Conservation (phyloP, 2,113 vertebrate genomes). For the Daphoenositta chrysoptera region DNA sequence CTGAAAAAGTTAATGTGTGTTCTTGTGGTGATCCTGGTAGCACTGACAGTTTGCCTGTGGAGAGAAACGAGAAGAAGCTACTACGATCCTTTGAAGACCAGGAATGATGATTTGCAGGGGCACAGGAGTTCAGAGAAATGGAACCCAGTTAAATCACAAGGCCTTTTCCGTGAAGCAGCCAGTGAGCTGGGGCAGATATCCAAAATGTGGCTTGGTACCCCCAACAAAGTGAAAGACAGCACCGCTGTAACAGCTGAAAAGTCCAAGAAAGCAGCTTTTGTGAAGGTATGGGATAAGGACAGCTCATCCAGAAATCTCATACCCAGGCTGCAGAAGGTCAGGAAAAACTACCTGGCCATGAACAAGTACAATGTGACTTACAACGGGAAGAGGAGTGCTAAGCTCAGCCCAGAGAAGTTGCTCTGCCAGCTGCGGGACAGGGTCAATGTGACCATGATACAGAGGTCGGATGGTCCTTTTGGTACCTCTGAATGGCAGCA, state of each 20-base stretch:
- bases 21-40: slow-evolving; percentile 64
- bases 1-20: slow-evolving; percentile 64
- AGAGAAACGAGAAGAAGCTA: slow-evolving; percentile 69
- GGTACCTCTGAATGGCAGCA: slow-evolving; percentile 67
- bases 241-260: not conserved
- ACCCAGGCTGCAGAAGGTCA: slow-evolving; percentile 69
- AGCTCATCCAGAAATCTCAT: slow-evolving; percentile 72
- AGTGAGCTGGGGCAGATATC: not conserved
- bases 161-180: not conserved
- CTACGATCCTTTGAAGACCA: slow-evolving; percentile 48
- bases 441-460: slow-evolving; percentile 73
- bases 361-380: slow-evolving; percentile 79
- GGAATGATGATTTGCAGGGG: not conserved
- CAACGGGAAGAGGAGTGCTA: slow-evolving; percentile 42
- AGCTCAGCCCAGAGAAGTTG: slow-evolving; percentile 58
- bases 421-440: slow-evolving; percentile 70
- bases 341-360: slow-evolving; percentile 65
- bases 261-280: not conserved
- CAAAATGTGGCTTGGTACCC: not conserved
- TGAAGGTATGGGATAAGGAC: slow-evolving; percentile 76
- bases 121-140: slow-evolving; percentile 5
- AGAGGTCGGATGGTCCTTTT: slow-evolving; percentile 68
- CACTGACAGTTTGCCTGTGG: slow-evolving; percentile 72
- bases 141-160: not conserved
- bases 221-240: not conserved